Conservation (phyloP, 2,797 vertebrate species). For the Allobates femoralis region DNA sequence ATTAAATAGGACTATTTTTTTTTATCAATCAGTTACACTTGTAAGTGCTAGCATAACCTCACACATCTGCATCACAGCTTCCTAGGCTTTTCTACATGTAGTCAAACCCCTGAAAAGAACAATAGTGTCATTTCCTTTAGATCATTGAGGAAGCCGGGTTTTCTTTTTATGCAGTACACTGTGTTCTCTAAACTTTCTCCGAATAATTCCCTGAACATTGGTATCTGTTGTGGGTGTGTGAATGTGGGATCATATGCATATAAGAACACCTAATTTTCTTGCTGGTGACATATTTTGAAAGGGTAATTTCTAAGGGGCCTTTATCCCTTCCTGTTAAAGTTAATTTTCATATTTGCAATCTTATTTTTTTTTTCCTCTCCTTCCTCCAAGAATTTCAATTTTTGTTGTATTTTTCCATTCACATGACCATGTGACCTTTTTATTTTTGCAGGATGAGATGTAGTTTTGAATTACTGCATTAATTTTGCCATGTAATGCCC, state of each 20-base stretch:
- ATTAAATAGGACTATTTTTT: too few species aligned
- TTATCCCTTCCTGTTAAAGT: too few species aligned
- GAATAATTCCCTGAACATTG: background rate
- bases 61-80: background rate
- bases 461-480: too few species aligned
- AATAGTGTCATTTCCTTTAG: background rate
- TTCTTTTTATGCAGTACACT: background rate
- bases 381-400: too few species aligned
- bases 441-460: too few species aligned
- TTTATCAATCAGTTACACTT: too few species aligned
- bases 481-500: too few species aligned
- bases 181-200: background rate
- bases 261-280: background rate
- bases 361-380: too few species aligned
- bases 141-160: background rate
- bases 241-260: background rate
- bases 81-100: background rate
- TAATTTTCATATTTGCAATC: too few species aligned
- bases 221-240: background rate
- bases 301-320: background rate
- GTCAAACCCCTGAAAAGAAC: background rate
- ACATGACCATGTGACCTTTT: too few species aligned
- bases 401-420: too few species aligned
- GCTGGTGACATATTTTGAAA: background rate
- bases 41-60: too few species aligned